A percentile compares a stretch with the other conserved stretches of the same genome.
These are phyloP conservation scores for Eclectus roratus DNA, from an alignment of 2,113 vertebrate species.

Conservation along the genomic window DNA sequence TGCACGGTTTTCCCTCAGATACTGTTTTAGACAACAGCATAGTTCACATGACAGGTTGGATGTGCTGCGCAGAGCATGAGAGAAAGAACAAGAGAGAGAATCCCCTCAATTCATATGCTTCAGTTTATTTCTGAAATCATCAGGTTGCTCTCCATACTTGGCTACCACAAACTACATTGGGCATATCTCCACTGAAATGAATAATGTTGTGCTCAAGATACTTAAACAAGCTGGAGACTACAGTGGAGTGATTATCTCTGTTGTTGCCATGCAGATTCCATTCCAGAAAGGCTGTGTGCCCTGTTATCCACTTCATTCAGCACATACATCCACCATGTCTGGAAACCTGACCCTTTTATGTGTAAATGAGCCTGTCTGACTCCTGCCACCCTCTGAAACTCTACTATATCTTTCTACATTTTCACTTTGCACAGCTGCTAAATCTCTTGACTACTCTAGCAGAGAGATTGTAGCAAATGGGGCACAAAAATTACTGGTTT, in stretches of 20 bases:
- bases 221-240: neutral
- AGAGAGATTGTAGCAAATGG: neutral
- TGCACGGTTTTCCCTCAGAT: neutral
- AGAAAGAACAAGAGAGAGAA: neutral
- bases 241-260: neutral
- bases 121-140: neutral
- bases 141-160: neutral
- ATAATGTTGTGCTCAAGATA: neutral
- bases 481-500: neutral
- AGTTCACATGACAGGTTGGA: neutral
- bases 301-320: neutral
- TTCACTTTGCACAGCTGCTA: neutral
- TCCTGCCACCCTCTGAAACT: fast-evolving
- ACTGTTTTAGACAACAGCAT: neutral
- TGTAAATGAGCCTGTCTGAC: neutral
- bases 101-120: neutral
- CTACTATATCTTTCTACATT: neutral
- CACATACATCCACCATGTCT: neutral
- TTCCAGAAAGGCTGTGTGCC: neutral
- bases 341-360: neutral
- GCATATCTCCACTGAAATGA: neutral
- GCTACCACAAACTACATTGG: neutral
- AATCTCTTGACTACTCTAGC: neutral
- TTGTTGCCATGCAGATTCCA: neutral
- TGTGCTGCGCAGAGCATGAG: neutral